These are phyloP conservation scores for Glossosoma conforme DNA, from an alignment of 1,140 invertebrate species.

Conservation along the genomic window DNA sequence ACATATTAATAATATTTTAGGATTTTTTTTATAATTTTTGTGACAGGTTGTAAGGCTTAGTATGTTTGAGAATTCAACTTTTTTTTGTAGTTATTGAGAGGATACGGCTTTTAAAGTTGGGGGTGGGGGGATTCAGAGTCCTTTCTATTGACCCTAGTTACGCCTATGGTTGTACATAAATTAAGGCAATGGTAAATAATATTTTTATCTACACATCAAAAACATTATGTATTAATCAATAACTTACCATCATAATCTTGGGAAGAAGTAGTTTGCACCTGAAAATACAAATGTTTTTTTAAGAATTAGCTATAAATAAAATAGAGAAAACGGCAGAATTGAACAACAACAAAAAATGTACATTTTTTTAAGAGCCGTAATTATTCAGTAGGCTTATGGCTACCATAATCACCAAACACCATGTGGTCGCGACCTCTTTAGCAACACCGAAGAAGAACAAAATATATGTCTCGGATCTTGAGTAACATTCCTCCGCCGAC, in stretches of 20 bases:
- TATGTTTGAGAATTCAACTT: neutral
- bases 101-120: neutral
- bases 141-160: neutral
- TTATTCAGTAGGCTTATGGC: constrained; percentile 1
- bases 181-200: neutral
- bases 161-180: neutral
- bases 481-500: constrained; percentile 12
- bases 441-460: constrained; percentile 2
- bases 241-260: constrained; percentile 50
- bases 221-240: constrained; percentile 5
- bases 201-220: neutral
- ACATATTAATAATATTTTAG: no score
- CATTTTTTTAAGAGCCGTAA: neutral
- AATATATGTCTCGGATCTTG: neutral
- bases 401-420: neutral
- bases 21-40: no score
- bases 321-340: neutral
- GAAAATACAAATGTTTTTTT: constrained; percentile 6
- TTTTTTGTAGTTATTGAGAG: neutral
- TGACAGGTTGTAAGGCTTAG: no score
- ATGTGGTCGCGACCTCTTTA: constrained; percentile 9
- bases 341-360: neutral
- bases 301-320: neutral
- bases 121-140: neutral
- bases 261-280: constrained; percentile 17